Evolutionary conservation across 2,797 vertebrate species (phyloP).

Genomic region (Smutsia temminckii): DNA sequence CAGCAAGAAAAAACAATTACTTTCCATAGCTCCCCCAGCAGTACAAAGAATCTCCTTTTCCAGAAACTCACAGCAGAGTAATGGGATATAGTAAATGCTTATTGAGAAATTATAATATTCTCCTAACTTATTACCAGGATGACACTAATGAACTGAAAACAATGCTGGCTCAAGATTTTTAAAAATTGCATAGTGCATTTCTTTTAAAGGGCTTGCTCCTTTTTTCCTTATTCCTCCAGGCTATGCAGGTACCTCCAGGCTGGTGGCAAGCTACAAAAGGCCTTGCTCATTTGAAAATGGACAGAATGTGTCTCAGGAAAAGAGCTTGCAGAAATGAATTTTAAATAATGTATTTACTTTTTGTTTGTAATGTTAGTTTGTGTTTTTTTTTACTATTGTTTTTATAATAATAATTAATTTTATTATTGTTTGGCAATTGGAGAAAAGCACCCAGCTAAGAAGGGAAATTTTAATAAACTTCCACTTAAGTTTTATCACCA

Average conservation of each 20-base stretch:
- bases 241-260: not conserved
- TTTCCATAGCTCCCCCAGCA: not conserved
- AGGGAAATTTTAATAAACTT: slow-evolving; percentile 19
- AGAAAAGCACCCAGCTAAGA: not conserved
- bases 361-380: slow-evolving; percentile 44
- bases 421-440: slow-evolving; percentile 30
- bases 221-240: slow-evolving; percentile 30
- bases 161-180: not conserved
- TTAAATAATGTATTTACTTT: slow-evolving; percentile 68
- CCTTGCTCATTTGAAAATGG: slow-evolving; percentile 46
- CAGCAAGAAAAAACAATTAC: not conserved
- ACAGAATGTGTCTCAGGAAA: slow-evolving; percentile 72
- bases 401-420: slow-evolving; percentile 47
- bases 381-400: slow-evolving; percentile 40
- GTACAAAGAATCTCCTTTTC: not conserved
- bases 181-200: not conserved
- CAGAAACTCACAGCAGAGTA: not conserved
- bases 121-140: not conserved
- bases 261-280: not conserved
- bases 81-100: not conserved
- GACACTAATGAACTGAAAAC: not conserved
- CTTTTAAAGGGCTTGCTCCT: not conserved
- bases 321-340: slow-evolving; percentile 53
- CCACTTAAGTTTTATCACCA: not conserved
- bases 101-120: not conserved